Percentiles rank a stretch among this genome's conserved stretches.
Evolutionary conservation across 2,113 vertebrate genomes (phyloP).

Genomic region (Hystrix cristata): DNA sequence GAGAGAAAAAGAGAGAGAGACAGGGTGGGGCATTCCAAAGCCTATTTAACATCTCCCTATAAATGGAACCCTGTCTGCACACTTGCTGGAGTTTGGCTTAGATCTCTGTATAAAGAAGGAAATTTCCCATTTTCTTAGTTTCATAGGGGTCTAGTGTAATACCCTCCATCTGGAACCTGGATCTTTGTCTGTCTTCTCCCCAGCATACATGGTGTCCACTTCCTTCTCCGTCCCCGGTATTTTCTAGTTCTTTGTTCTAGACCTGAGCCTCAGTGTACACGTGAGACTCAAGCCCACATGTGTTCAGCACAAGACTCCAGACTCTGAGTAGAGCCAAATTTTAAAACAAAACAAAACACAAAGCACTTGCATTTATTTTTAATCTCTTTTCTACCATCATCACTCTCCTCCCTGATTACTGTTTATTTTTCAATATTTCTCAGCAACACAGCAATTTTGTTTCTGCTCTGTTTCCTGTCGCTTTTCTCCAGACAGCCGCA

Average conservation of each 20-base stretch:
- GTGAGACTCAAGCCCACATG: not conserved
- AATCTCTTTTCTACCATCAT: constrained; percentile 53
- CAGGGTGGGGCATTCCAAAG: not conserved
- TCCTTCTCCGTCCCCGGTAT: not conserved
- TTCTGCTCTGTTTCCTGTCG: constrained; percentile 19
- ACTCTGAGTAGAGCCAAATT: constrained; percentile 59
- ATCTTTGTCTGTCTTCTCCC: not conserved
- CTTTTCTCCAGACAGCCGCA: not conserved
- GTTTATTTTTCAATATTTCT: constrained; percentile 77
- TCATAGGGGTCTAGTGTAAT: not conserved
- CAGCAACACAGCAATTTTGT: not conserved
- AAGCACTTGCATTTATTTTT: constrained; percentile 64
- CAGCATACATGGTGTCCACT: not conserved
- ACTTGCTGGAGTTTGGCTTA: not conserved
- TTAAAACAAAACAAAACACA: constrained; percentile 60
- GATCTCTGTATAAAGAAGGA: not conserved
- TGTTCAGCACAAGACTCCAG: constrained; percentile 38
- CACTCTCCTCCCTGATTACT: constrained; percentile 64
- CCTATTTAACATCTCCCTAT: not conserved
- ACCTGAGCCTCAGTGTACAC: not conserved
- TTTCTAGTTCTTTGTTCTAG: constrained; percentile 54
- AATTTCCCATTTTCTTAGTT: not conserved
- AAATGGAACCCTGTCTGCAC: not conserved
- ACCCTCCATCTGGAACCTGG: not conserved
- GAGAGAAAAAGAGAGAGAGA: not conserved